These are phyloP conservation scores for Vandiemenella viatica DNA, from an alignment of 2,888 invertebrate species.

Conservation along the genomic window DNA sequence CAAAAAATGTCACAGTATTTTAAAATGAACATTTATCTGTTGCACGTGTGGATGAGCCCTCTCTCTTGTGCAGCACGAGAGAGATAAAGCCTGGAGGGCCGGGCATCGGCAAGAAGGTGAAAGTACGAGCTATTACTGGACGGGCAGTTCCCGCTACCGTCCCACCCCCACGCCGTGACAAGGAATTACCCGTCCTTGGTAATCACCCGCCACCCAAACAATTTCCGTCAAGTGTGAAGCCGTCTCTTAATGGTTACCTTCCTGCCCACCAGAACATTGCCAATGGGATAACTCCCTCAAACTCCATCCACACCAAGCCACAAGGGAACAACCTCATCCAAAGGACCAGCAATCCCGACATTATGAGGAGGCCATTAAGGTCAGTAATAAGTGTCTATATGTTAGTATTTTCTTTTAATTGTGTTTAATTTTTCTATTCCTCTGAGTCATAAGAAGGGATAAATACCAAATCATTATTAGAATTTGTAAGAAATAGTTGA, in stretches of 20 bases:
- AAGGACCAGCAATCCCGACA: constrained; percentile 33
- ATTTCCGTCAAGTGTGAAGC: constrained; percentile 14
- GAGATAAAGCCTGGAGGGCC: constrained; percentile 86
- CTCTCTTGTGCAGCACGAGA: constrained; percentile 49
- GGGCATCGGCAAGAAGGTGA: constrained; percentile 74
- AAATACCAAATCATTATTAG: no score
- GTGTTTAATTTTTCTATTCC: no score
- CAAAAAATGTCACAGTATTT: no score
- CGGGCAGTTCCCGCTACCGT: neutral
- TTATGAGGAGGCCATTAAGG: constrained; percentile 59
- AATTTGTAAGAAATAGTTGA: no score
- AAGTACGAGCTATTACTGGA: constrained; percentile 20
- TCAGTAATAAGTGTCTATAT: no score
- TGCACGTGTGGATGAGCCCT: no score
- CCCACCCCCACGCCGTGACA: neutral
- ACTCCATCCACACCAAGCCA: constrained; percentile 31
- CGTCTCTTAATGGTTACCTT: constrained; percentile 23
- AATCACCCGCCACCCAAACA: neutral
- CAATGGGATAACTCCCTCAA: constrained; percentile 23
- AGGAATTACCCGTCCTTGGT: neutral
- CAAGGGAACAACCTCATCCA: constrained; percentile 33
- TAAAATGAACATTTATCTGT: no score
- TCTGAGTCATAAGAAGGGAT: no score
- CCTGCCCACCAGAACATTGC: constrained; percentile 22
- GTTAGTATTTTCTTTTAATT: no score